Conservation (phyloP, 2,113 vertebrate genomes). For the Lophius piscatorius region DNA sequence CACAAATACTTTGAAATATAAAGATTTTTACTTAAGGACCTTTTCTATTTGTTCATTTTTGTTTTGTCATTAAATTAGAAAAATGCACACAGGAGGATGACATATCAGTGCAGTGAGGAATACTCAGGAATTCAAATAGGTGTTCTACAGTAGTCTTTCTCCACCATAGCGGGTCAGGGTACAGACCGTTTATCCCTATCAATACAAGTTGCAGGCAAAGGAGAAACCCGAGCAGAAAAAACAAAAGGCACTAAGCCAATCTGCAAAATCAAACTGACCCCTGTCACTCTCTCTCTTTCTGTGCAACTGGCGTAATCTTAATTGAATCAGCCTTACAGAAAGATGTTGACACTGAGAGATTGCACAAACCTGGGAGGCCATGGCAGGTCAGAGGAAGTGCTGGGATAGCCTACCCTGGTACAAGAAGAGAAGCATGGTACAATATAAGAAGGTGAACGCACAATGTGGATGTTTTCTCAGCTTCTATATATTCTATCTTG, state of each 20-base stretch:
- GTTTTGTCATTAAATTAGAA: constrained; percentile 76
- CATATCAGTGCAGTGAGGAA: constrained; percentile 33
- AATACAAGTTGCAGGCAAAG: constrained; percentile 56
- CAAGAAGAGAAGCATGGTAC: neutral
- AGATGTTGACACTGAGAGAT: constrained; percentile 98
- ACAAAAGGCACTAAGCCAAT: constrained; percentile 84
- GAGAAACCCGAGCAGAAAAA: constrained; percentile 69
- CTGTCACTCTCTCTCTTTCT: constrained; percentile 81
- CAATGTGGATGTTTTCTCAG: constrained; percentile 4
- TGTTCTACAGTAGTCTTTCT: constrained; percentile 39
- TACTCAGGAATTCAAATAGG: constrained; percentile 54
- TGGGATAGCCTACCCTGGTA: constrained; percentile 18
- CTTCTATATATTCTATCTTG: neutral
- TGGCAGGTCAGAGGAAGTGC: constrained; percentile 80
- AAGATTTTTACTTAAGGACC: no score
- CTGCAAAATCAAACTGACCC: constrained; percentile 89
- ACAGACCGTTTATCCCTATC: constrained; percentile 54
- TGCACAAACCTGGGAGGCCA: constrained; percentile 93
- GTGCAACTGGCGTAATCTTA: constrained; percentile 93
- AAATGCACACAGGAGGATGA: constrained; percentile 2
- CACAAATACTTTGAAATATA: constrained; percentile 44
- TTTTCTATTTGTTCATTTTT: constrained; percentile 85
- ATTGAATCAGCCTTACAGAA: constrained; percentile 98
- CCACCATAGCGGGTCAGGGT: constrained; percentile 38
- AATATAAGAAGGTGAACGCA: neutral